A percentile compares a stretch with the other conserved stretches of the same genome.
phyloP scores from a whole-genome alignment of 2,797 vertebrate genomes.

The Mormyrus proboscirostris region DNA sequence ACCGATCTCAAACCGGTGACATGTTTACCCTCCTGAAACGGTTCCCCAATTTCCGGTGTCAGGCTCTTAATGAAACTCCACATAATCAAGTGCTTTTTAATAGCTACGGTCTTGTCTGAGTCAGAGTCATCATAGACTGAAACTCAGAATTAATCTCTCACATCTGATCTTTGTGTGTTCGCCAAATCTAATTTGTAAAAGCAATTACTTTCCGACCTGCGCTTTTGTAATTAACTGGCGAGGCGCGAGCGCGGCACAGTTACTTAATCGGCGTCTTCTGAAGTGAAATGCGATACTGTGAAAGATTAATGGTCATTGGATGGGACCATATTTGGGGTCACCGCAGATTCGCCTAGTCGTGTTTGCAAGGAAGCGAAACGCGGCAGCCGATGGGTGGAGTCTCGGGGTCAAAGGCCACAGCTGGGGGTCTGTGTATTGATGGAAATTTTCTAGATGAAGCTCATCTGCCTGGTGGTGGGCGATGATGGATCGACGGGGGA shows the following conservation, averaged over 20 bases:
- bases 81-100: not conserved
- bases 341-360: not conserved
- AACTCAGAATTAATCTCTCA: slow-evolving; percentile 1
- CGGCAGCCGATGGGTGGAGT: not conserved
- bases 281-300: not conserved
- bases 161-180: not conserved
- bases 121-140: not conserved
- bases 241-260: not conserved
- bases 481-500: slow-evolving; percentile 33
- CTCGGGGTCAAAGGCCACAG: slow-evolving; percentile 20
- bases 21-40: not conserved
- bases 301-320: not conserved
- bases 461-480: slow-evolving; percentile 14
- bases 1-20: not conserved
- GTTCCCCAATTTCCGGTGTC: not conserved
- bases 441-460: slow-evolving; percentile 9
- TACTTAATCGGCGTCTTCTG: not conserved
- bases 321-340: not conserved
- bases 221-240: not conserved
- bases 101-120: not conserved
- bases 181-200: slow-evolving; percentile 2
- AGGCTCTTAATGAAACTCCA: not conserved
- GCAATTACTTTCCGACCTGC: not conserved
- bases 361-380: not conserved
- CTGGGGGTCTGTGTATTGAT: slow-evolving; percentile 28